A percentile compares a stretch with the other conserved stretches of the same genome.
Evolutionary conservation across 2,888 invertebrate genomes (phyloP).

Genomic region (Eulithis testata): DNA sequence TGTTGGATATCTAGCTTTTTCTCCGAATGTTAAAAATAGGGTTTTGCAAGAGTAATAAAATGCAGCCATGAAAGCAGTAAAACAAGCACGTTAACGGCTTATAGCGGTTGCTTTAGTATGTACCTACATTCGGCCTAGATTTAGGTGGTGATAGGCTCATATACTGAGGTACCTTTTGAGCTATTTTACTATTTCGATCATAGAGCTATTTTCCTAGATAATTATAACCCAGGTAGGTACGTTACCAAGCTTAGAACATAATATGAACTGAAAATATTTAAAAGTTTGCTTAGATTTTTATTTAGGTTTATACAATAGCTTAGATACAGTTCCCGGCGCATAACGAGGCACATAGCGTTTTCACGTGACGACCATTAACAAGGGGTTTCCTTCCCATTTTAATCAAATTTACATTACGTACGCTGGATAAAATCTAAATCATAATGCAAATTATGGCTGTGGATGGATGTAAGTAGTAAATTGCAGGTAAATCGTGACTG

Average conservation of each 20-base stretch:
- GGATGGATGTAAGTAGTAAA: neutral
- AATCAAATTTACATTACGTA: neutral
- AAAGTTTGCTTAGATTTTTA: too few species aligned
- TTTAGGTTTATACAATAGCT: too few species aligned
- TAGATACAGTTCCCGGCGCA: neutral
- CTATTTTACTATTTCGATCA: too few species aligned
- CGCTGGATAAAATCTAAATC: neutral
- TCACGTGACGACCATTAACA: neutral
- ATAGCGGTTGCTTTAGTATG: constrained; percentile 58
- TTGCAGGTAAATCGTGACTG: constrained; percentile 23
- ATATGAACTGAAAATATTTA: too few species aligned
- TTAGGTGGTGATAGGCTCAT: constrained; percentile 14
- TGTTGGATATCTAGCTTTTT: too few species aligned
- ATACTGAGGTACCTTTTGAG: too few species aligned
- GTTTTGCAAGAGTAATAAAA: neutral
- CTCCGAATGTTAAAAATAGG: neutral
- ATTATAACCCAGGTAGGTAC: too few species aligned
- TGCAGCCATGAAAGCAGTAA: constrained; percentile 35
- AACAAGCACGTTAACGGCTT: constrained; percentile 53
- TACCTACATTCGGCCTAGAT: constrained; percentile 57
- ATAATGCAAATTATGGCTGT: neutral
- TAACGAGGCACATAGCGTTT: neutral
- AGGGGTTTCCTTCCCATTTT: constrained; percentile 1
- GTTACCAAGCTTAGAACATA: too few species aligned
- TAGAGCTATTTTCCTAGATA: too few species aligned